Conservation (phyloP, 1,140 invertebrate species). For the Centruroides sculpturatus region DNA sequence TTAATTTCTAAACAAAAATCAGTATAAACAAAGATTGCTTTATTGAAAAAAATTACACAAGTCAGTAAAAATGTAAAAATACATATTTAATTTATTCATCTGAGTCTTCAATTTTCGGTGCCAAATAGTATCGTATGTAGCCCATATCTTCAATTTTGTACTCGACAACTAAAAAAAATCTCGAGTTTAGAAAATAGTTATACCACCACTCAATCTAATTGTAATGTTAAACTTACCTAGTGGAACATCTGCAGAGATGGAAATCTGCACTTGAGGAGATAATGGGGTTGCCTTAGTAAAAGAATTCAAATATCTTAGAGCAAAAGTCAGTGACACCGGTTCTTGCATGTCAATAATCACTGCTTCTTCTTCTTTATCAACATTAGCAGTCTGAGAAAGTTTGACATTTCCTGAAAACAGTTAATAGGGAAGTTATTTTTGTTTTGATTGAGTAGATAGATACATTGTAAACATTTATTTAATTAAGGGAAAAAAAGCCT, state of each 20-base stretch:
- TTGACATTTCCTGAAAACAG: slow-evolving; percentile 65
- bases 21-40: too few species aligned
- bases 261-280: slow-evolving; percentile 66
- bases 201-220: too few species aligned
- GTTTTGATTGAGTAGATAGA: too few species aligned
- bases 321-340: slow-evolving; percentile 84
- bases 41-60: too few species aligned
- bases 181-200: too few species aligned
- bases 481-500: too few species aligned
- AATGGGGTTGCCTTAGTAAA: slow-evolving; percentile 94
- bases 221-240: slow-evolving; percentile 34
- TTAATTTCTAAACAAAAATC: too few species aligned
- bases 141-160: slow-evolving; percentile 90
- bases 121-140: slow-evolving; percentile 92
- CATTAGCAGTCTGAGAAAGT: slow-evolving; percentile 77
- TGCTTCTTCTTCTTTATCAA: slow-evolving; percentile 89
- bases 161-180: slow-evolving; percentile 59
- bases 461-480: too few species aligned
- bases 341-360: slow-evolving; percentile 97
- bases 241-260: slow-evolving; percentile 91
- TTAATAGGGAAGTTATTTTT: too few species aligned
- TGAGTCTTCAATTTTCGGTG: slow-evolving; percentile 97
- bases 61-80: too few species aligned
- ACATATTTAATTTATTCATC: slow-evolving; percentile 33
- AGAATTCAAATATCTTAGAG: slow-evolving; percentile 77